A percentile compares a stretch with the other conserved stretches of the same genome.
These are phyloP conservation scores for Tangara arthus DNA, from an alignment of 2,797 vertebrate genomes.

Conservation along the genomic window DNA sequence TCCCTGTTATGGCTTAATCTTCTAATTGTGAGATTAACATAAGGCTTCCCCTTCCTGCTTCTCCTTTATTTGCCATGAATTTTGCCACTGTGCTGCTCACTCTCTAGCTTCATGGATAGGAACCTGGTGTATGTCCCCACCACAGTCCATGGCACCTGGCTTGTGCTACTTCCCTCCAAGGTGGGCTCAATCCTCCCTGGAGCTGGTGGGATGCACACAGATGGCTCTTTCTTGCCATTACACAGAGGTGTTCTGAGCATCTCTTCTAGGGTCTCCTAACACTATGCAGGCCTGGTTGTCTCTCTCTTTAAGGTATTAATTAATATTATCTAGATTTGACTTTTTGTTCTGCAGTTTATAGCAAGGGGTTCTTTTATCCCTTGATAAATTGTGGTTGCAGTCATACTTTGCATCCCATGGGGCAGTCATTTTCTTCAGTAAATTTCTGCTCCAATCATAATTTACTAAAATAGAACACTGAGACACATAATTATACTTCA, in stretches of 20 bases:
- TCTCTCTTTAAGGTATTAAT: background rate
- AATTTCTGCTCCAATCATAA: slow-evolving; percentile 46
- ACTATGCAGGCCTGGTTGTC: background rate
- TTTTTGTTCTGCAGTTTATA: slow-evolving; percentile 6
- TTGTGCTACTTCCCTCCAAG: background rate
- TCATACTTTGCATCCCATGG: slow-evolving; percentile 13
- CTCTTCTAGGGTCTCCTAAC: background rate
- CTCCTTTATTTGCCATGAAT: background rate
- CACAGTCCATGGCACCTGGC: background rate
- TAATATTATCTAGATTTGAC: background rate
- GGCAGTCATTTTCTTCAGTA: slow-evolving; percentile 47
- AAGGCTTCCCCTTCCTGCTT: background rate
- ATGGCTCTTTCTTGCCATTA: background rate
- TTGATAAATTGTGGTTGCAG: slow-evolving; percentile 36
- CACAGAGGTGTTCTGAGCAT: background rate
- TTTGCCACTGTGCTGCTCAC: background rate
- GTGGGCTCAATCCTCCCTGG: background rate
- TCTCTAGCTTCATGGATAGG: background rate
- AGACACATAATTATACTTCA: slow-evolving; percentile 36
- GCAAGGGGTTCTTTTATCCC: background rate
- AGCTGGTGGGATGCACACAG: background rate
- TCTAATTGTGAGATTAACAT: background rate
- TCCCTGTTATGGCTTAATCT: background rate
- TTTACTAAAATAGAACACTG: slow-evolving; percentile 27
- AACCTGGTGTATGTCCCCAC: fast-evolving